Base-by-base conservation (phyloP, 1,140 invertebrate genomes). In the Drosophila navojoa region DNA sequence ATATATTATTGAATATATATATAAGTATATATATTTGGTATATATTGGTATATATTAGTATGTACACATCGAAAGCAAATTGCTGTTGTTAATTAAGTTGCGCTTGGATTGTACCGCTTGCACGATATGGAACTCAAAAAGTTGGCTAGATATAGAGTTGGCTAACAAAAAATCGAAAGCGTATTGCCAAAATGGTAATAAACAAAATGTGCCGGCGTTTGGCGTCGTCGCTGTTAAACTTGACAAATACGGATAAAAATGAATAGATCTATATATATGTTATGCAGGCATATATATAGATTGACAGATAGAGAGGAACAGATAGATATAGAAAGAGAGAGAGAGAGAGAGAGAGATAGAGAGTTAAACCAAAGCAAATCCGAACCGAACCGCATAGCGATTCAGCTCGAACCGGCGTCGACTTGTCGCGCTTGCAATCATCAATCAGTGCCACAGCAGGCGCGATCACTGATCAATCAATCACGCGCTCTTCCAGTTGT, bases 191-290 rank as follows among this genome's bases (percentile, higher is more conserved):
- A 85, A 77, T 70, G 67, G 76, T 73, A 89, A 82, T 79, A 89
- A 87, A 87, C 82, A 87, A 87, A 87, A 87, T 87, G 82, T 87
- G 82, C 82, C 82, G 82, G 82, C 82, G 82, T 87, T 87, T 87
- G 82, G 82, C 82, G 82, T 87, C 82, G 82, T 87, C 82, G 82
- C 82, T 87, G 82, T 87, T 87, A 89, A 87, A 87, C 82, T 87
- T 82, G 82, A 89, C 82, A 38, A 38, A 38, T 13, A 38, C 11
- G 87, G 53, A 68, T 73, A 73, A 78, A 76, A 76, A 79, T 73
- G 67, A 77, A 82, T 69, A 76, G 57, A 58, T 67, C 10, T 38
- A 38, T 38, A 38, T 38, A 38, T 38, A 38, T 38, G 35, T 38
- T 38, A 38, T 38, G 35, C 3, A 13, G 2, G 11, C 11, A 64